Evolutionary conservation across 2,797 vertebrate species (phyloP).

Genomic region (Rhinogobio ventralis): DNA sequence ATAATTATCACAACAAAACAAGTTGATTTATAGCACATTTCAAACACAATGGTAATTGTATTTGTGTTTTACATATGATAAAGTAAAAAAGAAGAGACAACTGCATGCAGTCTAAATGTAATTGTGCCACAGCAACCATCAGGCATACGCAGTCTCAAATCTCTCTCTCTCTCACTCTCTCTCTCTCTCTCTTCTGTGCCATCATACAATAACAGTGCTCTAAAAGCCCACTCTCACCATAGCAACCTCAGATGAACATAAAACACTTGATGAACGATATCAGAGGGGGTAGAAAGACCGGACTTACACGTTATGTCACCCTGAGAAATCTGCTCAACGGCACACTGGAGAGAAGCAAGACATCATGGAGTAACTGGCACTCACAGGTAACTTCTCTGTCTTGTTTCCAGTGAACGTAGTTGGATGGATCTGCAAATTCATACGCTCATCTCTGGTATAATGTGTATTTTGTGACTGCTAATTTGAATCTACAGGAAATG

Average conservation of each 20-base stretch:
- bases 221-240: slow-evolving; percentile 62
- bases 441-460: neutral
- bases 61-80: neutral
- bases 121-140: slow-evolving; percentile 32
- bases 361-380: slow-evolving; percentile 35
- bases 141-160: slow-evolving; percentile 36
- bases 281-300: slow-evolving; percentile 10
- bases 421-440: slow-evolving; percentile 14
- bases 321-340: slow-evolving; percentile 37
- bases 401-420: slow-evolving; percentile 8
- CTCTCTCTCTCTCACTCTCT: slow-evolving; percentile 32
- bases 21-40: neutral
- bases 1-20: neutral
- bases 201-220: slow-evolving; percentile 59
- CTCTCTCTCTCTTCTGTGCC: slow-evolving; percentile 28
- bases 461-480: neutral
- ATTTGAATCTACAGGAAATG: neutral
- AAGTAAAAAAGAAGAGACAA: neutral
- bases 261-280: slow-evolving; percentile 41
- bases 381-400: slow-evolving; percentile 52
- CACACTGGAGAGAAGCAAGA: slow-evolving; percentile 28
- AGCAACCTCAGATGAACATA: slow-evolving; percentile 56
- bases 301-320: slow-evolving; percentile 15
- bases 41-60: neutral
- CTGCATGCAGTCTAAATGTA: slow-evolving; percentile 1